phyloP scores from a whole-genome alignment of 2,113 vertebrate genomes.

The Castor canadensis region DNA sequence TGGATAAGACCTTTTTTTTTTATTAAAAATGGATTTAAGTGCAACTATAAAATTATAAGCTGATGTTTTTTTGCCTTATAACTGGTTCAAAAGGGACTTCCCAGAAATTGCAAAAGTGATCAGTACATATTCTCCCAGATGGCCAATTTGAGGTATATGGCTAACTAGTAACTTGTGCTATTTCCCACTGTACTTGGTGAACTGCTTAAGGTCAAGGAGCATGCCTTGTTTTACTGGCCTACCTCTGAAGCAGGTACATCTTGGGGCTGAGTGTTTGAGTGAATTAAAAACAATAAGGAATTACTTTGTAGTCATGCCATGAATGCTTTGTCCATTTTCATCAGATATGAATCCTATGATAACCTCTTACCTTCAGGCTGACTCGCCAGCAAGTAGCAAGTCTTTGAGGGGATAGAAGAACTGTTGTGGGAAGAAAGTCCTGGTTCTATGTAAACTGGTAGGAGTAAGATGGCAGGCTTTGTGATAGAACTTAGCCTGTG shows the following conservation, averaged over 20 bases:
- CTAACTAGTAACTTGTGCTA: neutral
- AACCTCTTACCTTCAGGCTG: neutral
- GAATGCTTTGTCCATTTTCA: neutral
- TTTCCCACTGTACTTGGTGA: neutral
- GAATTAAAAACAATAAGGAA: neutral
- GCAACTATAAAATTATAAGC: slow-evolving; percentile 1
- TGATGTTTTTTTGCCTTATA: slow-evolving; percentile 53
- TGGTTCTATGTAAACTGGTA: neutral
- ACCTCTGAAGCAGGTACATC: neutral
- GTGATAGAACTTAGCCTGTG: neutral
- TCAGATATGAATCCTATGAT: neutral
- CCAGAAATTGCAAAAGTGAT: slow-evolving; percentile 14
- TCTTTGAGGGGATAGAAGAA: neutral
- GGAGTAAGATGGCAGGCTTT: neutral
- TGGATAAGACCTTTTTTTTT: slow-evolving; percentile 9
- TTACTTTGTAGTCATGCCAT: neutral
- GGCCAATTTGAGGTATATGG: neutral
- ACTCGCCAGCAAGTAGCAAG: neutral
- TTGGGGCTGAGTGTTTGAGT: neutral
- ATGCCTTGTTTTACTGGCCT: neutral
- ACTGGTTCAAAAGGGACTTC: slow-evolving; percentile 31
- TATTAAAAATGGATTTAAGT: slow-evolving; percentile 57
- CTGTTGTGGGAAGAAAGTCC: neutral
- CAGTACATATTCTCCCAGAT: neutral
- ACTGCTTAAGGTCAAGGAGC: slow-evolving; percentile 3